Percentiles rank a stretch among this genome's conserved stretches.
Evolutionary conservation across 2,113 vertebrate genomes (phyloP).

Genomic region (Carassius gibelio): DNA sequence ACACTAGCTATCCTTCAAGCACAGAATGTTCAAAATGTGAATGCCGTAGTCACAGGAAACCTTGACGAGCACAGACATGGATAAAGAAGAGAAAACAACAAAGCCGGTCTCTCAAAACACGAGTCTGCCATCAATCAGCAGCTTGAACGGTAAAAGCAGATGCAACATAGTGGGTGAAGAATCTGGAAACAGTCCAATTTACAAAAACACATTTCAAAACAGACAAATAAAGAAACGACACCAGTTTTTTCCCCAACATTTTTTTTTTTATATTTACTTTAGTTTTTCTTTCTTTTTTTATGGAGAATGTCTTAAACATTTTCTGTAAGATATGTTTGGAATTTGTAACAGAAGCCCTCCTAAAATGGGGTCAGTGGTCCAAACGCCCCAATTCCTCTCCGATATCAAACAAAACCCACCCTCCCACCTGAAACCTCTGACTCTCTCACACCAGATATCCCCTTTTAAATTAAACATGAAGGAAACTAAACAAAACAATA

Average conservation of each 20-base stretch:
- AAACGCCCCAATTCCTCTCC: slow-evolving; percentile 33
- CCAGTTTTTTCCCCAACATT: slow-evolving; percentile 32
- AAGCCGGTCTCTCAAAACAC: not conserved
- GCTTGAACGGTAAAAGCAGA: not conserved
- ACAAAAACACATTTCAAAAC: not conserved
- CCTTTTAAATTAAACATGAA: slow-evolving; percentile 64
- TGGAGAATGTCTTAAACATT: slow-evolving; percentile 65
- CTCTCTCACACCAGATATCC: slow-evolving; percentile 39
- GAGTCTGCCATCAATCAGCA: not conserved
- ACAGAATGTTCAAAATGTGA: slow-evolving; percentile 23
- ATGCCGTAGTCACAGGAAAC: not conserved
- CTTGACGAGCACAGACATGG: slow-evolving; percentile 11
- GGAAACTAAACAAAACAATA: slow-evolving; percentile 45
- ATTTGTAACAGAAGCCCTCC: slow-evolving; percentile 64
- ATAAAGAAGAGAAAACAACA: slow-evolving; percentile 14
- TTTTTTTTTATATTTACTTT: slow-evolving; percentile 50
- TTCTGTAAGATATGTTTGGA: slow-evolving; percentile 77
- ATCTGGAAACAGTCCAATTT: not conserved
- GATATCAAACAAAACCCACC: slow-evolving; percentile 27
- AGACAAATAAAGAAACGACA: slow-evolving; percentile 35
- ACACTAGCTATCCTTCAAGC: slow-evolving; percentile 13
- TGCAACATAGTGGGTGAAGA: not conserved
- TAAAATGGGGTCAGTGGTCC: slow-evolving; percentile 49
- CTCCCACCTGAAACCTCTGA: not conserved
- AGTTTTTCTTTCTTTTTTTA: slow-evolving; percentile 68